Evolutionary conservation across 2,113 vertebrate genomes (phyloP), one percentile per base, ranked within the genome.

Genomic region (Scatophagus argus): DNA sequence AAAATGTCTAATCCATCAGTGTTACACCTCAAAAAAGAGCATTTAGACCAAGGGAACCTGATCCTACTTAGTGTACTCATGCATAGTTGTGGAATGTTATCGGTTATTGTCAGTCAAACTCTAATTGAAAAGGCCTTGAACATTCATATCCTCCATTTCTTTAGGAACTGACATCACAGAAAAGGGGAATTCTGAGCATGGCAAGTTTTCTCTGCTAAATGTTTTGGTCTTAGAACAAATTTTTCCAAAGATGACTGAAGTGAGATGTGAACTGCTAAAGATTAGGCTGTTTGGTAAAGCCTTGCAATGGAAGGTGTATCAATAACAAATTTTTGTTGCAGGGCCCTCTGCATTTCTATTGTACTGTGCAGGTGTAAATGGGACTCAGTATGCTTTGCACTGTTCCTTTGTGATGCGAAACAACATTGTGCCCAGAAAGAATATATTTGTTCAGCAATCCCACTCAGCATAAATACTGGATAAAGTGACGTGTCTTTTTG

Each of bases 21-120:
- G 27, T 27, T 27, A 19, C 39, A 19, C 8, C 1, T 56, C 2
- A 10, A 32, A n/a, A 32, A 56, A 8, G 5, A 34, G 17, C 31
- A 56, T 34, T 34, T 34, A 17, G 0, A 34, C 29, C 29, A 19
- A 0, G 23, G 17, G 19, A 41, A 32, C 46, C 13, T 25, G 16
- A 46, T 11, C 1, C 34, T 29, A 41, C 61, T 71, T 43, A 51
- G 34, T 19, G n/a, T 39, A 29, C 31, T 58, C 39, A 46, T 54
- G 27, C 68, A 43, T 36, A 23, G 54, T 27, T 34, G 23, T 62
- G 47, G 43, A 64, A 71, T 76, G 72, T 58, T 43, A 34, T 60
- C 9, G 8, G 19, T 63, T 49, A 43, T 1, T 39, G 9, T 32
- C 59, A 62, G 31, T 25, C 23, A 8, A 43, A 34, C 52, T 49